Base-by-base conservation (phyloP, 1,140 invertebrate genomes). In the Drosophila yakuba region DNA sequence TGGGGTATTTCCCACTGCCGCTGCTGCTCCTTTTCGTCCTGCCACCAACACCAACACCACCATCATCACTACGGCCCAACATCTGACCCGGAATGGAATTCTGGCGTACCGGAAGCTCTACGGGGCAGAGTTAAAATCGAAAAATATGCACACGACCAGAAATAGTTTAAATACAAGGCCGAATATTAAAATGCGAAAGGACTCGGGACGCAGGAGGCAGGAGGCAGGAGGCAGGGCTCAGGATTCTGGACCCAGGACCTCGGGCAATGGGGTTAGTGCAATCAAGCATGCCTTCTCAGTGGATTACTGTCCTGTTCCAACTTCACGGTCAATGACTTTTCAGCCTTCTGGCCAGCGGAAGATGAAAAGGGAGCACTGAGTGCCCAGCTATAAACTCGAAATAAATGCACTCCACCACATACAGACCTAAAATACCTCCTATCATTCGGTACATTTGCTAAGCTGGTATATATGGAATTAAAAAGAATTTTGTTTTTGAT, bases 271-370 rank as follows among this genome's bases (percentile, higher is more conserved):
- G 61, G 32, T 45, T 55, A 51, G 73, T 63, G 81, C 81, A 85
- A 86, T 86, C 82, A 85, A 81, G 82, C 81, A 75, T 81, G 54
- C 36, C 61, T 58, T 81, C 62, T 81, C 72, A 82, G 63, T 82
- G 78, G 82, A 86, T 85, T 85, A 85, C 67, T 52, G 48, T 48
- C 47, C 47, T 61, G 57, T 72, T 80, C 59, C 58, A 59, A 82
- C 77, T 86, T 85, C 69, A 86, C 78, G 81, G 67, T 74, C 82
- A 74, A 81, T 62, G 79, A 67, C 74, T 85, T 86, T 75, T 58
- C 63, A 59, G 64, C 60, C 78, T 20, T 32, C 44, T 15, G 15
- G 57, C 52, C 32, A 7, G n/a, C 14, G n/a, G n/a, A 43, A 41
- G 14, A 41, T 39, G 54, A 56, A 43, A 56, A 8, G 47, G 35